Evolutionary conservation across 1,140 invertebrate species (phyloP), one percentile per base, ranked within the genome.

Genomic region (Dreissena polymorpha): DNA sequence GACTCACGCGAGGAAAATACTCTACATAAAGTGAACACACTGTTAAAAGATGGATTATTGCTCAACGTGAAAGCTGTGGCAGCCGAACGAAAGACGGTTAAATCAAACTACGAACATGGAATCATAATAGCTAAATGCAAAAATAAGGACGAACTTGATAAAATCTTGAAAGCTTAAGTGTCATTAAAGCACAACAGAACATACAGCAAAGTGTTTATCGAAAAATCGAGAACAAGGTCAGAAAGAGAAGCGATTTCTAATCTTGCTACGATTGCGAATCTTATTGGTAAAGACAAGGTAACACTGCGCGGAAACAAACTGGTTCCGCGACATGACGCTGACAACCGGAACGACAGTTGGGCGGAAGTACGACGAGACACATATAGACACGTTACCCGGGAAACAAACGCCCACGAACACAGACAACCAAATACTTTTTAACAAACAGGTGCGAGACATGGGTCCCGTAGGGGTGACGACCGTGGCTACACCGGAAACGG

Each of bases 181-280:
- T 27, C 12, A 27, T n/a, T 67, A 29, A 23, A 29, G 29, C 23
- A 67, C 21, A 67, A 21, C 21, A 67, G 64, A 67, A 21, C 14
- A 67, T 67, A 67, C 21, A 21, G 29, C 23, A 67, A 21, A n/a
- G 64, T 67, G 12, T 67, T 27, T 29, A 67, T 67, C 13, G 64
- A 67, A 27, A 29, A 67, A 29, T 67, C 29, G 7, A 67, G 64
- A 67, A n/a, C 64, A 67, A n/a, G 21, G 29, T 18, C 13, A 67
- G 13, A 67, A 67, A 13, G 64, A 18, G 29, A 13, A 67, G 12
- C 23, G 29, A 67, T 67, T 10, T 67, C 64, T 14, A 67, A 67
- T 21, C 64, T 67, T 13, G 14, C 23, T 14, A 23, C 64, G 21
- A 67, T 67, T 29, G 64, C 64, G 29, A 67, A 23, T 23, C 23